phyloP scores from a whole-genome alignment of 2,888 invertebrate species.

The Drosophila tanythrix region DNA sequence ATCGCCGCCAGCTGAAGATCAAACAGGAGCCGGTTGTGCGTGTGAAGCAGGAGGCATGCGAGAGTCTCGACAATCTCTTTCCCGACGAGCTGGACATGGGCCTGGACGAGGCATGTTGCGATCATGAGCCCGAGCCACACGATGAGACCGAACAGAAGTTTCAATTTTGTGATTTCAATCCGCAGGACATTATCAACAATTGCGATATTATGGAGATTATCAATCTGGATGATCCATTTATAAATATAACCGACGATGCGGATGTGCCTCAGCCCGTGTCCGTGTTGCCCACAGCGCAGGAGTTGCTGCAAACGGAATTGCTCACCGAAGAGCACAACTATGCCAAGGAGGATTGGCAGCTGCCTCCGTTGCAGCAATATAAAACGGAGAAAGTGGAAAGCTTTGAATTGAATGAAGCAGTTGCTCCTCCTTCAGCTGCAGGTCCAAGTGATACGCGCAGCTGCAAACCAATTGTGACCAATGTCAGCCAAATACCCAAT shows the following conservation, averaged over 20 bases:
- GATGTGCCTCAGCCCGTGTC: constrained; percentile 56
- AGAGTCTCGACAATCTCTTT: constrained; percentile 80
- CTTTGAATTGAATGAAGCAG: constrained; percentile 17
- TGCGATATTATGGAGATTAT: constrained; percentile 85
- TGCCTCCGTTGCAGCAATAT: constrained; percentile 70
- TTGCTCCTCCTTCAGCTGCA: not conserved
- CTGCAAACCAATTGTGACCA: constrained; percentile 80
- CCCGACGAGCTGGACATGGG: constrained; percentile 77
- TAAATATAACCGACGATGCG: constrained; percentile 84
- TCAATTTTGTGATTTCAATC: constrained; percentile 82
- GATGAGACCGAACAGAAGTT: constrained; percentile 83
- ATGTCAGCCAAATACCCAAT: constrained; percentile 79
- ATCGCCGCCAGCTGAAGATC: constrained; percentile 82
- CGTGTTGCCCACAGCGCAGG: constrained; percentile 54
- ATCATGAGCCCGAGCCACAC: constrained; percentile 62
- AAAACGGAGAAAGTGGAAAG: constrained; percentile 82
- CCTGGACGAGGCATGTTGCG: constrained; percentile 69
- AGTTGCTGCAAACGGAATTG: constrained; percentile 76
- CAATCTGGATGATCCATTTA: constrained; percentile 84
- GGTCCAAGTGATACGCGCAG: constrained; percentile 55
- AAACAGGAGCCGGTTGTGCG: constrained; percentile 84
- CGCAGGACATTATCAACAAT: constrained; percentile 84
- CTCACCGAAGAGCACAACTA: constrained; percentile 83
- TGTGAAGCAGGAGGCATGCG: constrained; percentile 84
- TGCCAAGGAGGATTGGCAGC: constrained; percentile 82